Conservation (phyloP, 2,797 vertebrate species). For the Leucoraja ocellata region DNA sequence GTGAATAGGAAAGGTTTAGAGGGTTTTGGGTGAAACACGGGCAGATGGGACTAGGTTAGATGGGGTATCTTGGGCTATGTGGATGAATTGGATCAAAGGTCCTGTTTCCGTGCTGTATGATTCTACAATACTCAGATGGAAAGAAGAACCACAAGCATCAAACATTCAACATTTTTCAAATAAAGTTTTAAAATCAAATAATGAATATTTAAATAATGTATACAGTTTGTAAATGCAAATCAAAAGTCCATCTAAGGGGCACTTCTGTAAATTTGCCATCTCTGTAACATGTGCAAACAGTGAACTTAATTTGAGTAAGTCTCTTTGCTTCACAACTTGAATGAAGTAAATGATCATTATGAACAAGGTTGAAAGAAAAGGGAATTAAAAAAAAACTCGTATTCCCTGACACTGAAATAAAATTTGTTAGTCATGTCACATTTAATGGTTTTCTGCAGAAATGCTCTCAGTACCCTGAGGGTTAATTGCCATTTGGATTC, state of each 20-base stretch:
- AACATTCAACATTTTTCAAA: background rate
- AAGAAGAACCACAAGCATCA: no score
- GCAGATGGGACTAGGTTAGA: no score
- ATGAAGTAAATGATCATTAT: constrained; percentile 32
- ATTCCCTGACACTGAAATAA: constrained; percentile 36
- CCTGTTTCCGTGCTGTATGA: no score
- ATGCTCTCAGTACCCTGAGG: constrained; percentile 64
- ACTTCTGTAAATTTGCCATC: background rate
- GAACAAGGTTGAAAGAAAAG: constrained; percentile 31
- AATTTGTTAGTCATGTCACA: constrained; percentile 38
- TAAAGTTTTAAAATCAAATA: background rate
- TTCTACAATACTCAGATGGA: background rate
- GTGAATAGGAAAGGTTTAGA: no score
- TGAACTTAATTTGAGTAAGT: background rate
- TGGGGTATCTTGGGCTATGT: no score
- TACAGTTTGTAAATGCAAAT: background rate
- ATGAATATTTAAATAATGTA: background rate
- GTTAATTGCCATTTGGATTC: constrained; percentile 78
- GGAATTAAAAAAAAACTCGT: constrained; percentile 35
- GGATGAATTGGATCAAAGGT: no score
- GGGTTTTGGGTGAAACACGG: no score
- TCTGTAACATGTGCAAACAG: background rate
- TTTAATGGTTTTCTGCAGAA: constrained; percentile 50
- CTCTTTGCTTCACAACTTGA: constrained; percentile 27
- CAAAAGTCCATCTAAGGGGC: background rate